These are phyloP conservation scores for Aphidius ervi DNA, from an alignment of 1,140 invertebrate species.

Conservation along the genomic window DNA sequence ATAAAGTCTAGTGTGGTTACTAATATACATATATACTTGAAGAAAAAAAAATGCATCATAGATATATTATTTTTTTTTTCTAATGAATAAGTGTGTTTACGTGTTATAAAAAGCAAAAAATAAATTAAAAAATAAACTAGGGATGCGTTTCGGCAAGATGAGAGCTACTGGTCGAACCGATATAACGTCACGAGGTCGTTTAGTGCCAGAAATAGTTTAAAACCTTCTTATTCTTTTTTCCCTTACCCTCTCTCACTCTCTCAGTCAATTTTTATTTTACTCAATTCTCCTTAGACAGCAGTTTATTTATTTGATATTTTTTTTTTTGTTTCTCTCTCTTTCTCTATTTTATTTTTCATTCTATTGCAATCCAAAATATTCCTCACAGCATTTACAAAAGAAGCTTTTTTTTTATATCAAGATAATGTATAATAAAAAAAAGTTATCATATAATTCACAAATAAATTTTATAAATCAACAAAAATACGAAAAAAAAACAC, in stretches of 20 bases:
- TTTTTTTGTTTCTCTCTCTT: background rate
- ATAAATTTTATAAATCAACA: no score
- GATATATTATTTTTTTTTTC: no score
- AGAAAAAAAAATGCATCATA: no score
- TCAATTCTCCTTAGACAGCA: background rate
- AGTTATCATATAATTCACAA: no score
- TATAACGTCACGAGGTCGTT: conserved; percentile 41
- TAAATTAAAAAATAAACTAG: conserved; percentile 8
- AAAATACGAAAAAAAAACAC: background rate
- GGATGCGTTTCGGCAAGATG: conserved; percentile 19
- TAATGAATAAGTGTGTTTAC: no score
- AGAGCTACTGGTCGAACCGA: conserved; percentile 30
- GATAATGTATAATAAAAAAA: no score
- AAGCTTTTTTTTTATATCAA: no score
- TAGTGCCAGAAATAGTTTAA: conserved; percentile 38
- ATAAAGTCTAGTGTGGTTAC: no score
- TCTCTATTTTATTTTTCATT: conserved; percentile 17
- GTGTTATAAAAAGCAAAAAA: conserved; percentile 4
- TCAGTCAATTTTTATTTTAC: background rate
- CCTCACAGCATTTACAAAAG: no score
- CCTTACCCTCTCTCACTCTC: conserved; percentile 6
- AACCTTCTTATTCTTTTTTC: conserved; percentile 36
- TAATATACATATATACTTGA: no score
- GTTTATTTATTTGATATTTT: background rate
- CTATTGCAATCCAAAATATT: conserved; percentile 1